Base-by-base conservation (phyloP, 2,888 invertebrate genomes). In the Endomychus coccineus region DNA sequence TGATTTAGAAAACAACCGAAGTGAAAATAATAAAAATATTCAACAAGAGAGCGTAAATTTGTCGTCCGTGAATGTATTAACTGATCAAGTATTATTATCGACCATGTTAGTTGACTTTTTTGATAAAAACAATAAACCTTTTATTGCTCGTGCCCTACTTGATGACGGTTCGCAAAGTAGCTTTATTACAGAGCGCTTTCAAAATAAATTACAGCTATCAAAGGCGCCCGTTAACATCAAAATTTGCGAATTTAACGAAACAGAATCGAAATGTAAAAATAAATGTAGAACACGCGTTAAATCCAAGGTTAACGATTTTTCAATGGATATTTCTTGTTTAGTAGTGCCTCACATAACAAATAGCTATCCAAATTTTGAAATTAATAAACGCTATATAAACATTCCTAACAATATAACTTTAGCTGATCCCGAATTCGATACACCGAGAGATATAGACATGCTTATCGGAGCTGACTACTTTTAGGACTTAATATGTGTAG, bases 321-420 rank as follows among this genome's bases (percentile, higher is more conserved):
- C 21, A 7, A 7, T 7, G 6, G n/a, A 6, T 7, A 19, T 7
- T 7, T 19, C 6, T 6, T 19, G 6, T 19, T 19, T 19, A 7
- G n/a, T 19, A 7, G n/a, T 19, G 6, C 6, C 6, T n/a, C 6
- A 19, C 6, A 19, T 19, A 19, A 7, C 21, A n/a, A n/a, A n/a
- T 7, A 19, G n/a, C n/a, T 7, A 7, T 19, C 21, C 21, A 19
- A n/a, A 7, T 7, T 6, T 19, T 19, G 21, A 19, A 7, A 19
- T 19, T 7, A n/a, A 19, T 19, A 19, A n/a, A n/a, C n/a, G 6
- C n/a, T 7, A n/a, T 7, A 7, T 19, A n/a, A 6, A 6, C 6
- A 19, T 19, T 19, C 21, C 21, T n/a, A 19, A 19, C 6, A 19
- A 6, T n/a, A 19, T 19, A n/a, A 25, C 27, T 25, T 25, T 25